These are phyloP conservation scores for Hydra vulgaris DNA, from an alignment of 30 jellyfish, hydroid and myxozoan species.

Conservation along the genomic window DNA sequence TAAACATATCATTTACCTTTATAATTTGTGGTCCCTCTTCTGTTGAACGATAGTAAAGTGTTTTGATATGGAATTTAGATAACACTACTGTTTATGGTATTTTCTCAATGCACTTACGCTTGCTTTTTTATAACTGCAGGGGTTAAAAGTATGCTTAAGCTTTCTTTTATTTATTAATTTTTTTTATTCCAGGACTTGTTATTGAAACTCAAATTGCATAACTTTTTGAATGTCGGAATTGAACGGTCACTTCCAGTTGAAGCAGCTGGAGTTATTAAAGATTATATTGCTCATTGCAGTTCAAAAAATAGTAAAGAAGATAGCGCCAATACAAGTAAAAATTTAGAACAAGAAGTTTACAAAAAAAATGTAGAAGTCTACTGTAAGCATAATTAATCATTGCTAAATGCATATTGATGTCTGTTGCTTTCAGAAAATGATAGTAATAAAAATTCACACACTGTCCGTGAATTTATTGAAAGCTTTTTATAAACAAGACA, in stretches of 20 bases:
- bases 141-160: not conserved
- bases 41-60: not conserved
- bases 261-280: not conserved
- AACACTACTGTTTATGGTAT: not conserved
- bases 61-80: not conserved
- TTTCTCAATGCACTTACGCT: not conserved
- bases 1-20: not conserved
- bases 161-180: no score
- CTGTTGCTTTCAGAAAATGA: not conserved
- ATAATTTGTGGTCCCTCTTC: not conserved
- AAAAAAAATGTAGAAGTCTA: not conserved
- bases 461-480: not conserved
- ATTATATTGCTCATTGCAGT: not conserved
- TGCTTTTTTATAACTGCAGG: not conserved
- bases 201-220: not conserved
- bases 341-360: not conserved
- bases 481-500: no score
- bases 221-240: not conserved
- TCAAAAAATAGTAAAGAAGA: not conserved
- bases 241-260: not conserved
- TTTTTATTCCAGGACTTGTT: not conserved
- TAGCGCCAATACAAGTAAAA: not conserved
- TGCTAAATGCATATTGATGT: not conserved
- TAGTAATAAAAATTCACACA: not conserved
- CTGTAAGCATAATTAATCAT: not conserved